Evolutionary conservation across 2,797 vertebrate species (phyloP), one percentile per base, ranked within the genome.

Genomic region (Galaxias olidus): DNA sequence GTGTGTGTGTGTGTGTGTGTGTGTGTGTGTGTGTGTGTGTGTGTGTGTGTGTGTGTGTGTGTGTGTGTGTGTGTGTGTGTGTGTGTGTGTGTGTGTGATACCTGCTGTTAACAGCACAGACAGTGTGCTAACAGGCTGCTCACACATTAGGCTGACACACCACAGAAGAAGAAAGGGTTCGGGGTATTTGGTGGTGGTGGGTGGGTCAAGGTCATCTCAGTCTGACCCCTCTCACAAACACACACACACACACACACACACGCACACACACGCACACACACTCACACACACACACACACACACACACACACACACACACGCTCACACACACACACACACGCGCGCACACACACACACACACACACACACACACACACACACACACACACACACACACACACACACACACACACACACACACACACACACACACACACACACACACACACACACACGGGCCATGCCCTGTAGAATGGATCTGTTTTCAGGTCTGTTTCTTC

Each of bases 121-220:
- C 88, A 90, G 82, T 4, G 85, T 85, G 88, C 75, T 66, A 90
- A 90, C 81, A 50, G 83, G 86, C 77, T 63, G 74, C 81, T 89
- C 78, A 83, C 88, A 88, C 84, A 11, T 20, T 40, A 19, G 63
- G 45, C 62, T 72, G 47, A 66, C 55, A 69, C 70, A 84, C 49
- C 10, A 17, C 50, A 2, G 15, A 51, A 10, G 15, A 15, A 52
- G 8, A 18, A 19, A 43, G 42, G 20, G 52, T 45, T 63, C 56
- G 15, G 15, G 47, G 43, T 52, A 48, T 55, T 41, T 40, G 47
- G 61, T n/a, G 71, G 59, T 65, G 68, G 55, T 43, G 40, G 65
- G 45, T 30, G 74, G 60, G 51, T 60, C 67, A 67, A 77, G 65
- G 73, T 69, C 70, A 44, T 43, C 42, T 42, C 7, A 9, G 17